Evolutionary conservation across 2,888 invertebrate genomes (phyloP), one percentile per base, ranked within the genome.

Genomic region (Icerya purchasi): DNA sequence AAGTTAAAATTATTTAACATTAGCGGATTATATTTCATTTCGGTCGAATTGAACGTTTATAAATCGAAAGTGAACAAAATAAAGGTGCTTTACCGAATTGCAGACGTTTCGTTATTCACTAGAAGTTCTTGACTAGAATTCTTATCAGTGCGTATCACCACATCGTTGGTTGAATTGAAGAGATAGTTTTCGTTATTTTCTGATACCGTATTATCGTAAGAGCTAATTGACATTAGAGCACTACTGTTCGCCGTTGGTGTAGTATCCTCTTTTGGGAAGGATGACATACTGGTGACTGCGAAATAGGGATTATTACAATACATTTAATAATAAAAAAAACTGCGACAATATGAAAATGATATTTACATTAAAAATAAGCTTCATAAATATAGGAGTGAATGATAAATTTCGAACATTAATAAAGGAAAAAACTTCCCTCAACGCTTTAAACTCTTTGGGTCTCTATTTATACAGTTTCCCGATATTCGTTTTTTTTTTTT

Each of bases 181-280:
- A 50, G 19, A 19, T 20, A 49, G 24, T 56, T 10, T 18, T 57
- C 50, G 22, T 56, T 50, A 14, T 58, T 53, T 50, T 54, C 57
- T 20, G 22, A 22, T 21, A 56, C 51, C 3, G 52, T 21, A 60
- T 60, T 60, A 36, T 36, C 36, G 36, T 8, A 36, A 23, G 60
- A 53, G 21, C 51, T 56, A 53, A 60, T 56, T 51, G 56, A 60
- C 56, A 53, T 53, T 25, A 56, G 55, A 25, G 53, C 56, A 60
- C 60, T 56, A 56, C 60, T 56, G 22, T 56, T 50, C 2, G 55
- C 50, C n/a, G 60, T 60, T 19, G 60, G 60, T 49, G 60, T 60
- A 22, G 25, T 22, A 36, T 60, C 60, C 3, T 60, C 60, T 60
- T 52, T 56, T 8, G 60, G 60, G 49, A 60, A 60, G 2, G 60